phyloP scores from a whole-genome alignment of 2,113 vertebrate species.

The Okapia johnstoni region DNA sequence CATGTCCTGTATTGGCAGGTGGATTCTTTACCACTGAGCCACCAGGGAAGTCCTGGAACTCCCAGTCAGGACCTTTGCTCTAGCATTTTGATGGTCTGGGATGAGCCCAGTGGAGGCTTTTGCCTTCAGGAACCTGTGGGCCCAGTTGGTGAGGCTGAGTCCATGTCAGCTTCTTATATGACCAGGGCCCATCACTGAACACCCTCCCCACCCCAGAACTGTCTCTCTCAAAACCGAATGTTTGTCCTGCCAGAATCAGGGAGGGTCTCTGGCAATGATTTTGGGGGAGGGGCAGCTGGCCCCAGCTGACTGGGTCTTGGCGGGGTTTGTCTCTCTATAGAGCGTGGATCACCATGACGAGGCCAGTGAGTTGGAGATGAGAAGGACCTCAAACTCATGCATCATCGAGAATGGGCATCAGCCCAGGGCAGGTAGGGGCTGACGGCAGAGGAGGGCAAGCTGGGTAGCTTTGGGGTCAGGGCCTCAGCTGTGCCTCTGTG shows the following conservation, averaged over 20 bases:
- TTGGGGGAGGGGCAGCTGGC: background rate
- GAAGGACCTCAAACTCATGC: conserved; percentile 67
- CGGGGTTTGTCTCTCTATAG: conserved; percentile 67
- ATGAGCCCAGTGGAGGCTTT: background rate
- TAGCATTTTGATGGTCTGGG: background rate
- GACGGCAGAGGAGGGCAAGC: background rate
- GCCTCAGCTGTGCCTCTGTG: background rate
- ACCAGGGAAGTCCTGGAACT: background rate
- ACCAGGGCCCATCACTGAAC: too few relatives aligned
- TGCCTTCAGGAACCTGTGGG: background rate
- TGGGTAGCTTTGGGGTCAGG: background rate
- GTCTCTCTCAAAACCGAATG: background rate
- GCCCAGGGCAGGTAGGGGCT: conserved; percentile 72
- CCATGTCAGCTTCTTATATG: background rate
- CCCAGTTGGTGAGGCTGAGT: background rate
- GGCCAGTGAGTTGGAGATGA: conserved; percentile 65
- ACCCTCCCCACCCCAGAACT: background rate
- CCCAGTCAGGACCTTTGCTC: background rate
- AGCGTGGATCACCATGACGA: conserved; percentile 80
- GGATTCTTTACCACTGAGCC: background rate
- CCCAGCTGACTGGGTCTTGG: background rate
- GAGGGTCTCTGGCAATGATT: background rate
- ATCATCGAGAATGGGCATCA: conserved; percentile 81
- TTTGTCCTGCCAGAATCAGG: background rate
- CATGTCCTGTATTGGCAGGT: background rate